Conservation (phyloP, 2,888 invertebrate genomes). For the Hirtodrosophila trivittata region DNA sequence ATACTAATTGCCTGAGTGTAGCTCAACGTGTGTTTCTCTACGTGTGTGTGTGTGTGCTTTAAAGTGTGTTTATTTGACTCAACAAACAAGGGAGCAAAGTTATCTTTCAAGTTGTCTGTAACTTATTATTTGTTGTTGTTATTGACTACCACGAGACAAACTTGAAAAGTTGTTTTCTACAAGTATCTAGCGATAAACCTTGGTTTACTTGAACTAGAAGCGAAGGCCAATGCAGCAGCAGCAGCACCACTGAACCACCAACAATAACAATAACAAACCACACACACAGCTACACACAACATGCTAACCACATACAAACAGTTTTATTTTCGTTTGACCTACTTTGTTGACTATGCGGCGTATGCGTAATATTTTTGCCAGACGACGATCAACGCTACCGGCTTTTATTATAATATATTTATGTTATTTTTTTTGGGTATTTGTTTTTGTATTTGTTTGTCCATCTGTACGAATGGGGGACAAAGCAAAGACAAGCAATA, state of each 20-base stretch:
- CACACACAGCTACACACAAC: not conserved
- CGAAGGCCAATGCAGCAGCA: conserved; percentile 36
- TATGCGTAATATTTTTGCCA: conserved; percentile 60
- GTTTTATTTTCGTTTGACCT: conserved; percentile 62
- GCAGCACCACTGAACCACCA: conserved; percentile 5
- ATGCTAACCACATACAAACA: conserved; percentile 23
- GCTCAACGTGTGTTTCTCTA: not conserved
- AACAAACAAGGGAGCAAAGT: not conserved
- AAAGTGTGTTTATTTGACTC: not conserved
- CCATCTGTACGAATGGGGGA: not conserved
- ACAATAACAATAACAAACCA: conserved; percentile 9
- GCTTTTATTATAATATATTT: conserved; percentile 59
- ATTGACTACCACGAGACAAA: conserved; percentile 5
- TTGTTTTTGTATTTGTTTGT: conserved; percentile 1
- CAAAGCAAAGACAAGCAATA: not conserved
- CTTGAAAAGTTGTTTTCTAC: conserved; percentile 36
- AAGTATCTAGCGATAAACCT: conserved; percentile 28
- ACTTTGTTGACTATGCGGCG: conserved; percentile 55
- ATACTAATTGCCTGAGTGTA: conserved; percentile 24
- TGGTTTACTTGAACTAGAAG: conserved; percentile 31
- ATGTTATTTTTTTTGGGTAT: conserved; percentile 8
- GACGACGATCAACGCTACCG: conserved; percentile 56
- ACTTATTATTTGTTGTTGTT: not conserved
- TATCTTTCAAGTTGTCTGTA: not conserved
- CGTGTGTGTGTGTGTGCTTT: not conserved